phyloP scores from a whole-genome alignment of 2,888 invertebrate genomes.

The Baronia brevicornis region DNA sequence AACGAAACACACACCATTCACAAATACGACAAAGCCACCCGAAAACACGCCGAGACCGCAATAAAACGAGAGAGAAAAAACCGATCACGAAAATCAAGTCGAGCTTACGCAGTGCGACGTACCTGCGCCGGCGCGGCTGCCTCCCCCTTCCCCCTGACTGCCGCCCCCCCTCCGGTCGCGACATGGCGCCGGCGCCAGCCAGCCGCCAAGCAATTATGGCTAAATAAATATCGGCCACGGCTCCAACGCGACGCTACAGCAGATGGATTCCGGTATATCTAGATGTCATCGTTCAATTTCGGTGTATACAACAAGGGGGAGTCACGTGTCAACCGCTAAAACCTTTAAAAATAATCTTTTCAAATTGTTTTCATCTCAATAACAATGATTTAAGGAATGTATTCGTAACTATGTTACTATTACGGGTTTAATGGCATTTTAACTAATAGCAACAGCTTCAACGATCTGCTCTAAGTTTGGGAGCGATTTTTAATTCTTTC shows the following conservation, averaged over 20 bases:
- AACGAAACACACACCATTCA: constrained; percentile 70
- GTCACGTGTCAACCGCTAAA: no score
- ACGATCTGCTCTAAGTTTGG: constrained; percentile 25
- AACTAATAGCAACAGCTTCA: no score
- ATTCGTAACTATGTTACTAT: no score
- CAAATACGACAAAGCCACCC: constrained; percentile 65
- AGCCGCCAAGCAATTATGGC: constrained; percentile 74
- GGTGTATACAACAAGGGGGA: no score
- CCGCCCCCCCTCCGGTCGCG: constrained; percentile 44
- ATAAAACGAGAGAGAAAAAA: constrained; percentile 51
- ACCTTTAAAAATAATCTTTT: no score
- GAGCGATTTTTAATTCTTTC: constrained; percentile 31
- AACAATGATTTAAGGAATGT: no score
- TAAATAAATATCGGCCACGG: constrained; percentile 73
- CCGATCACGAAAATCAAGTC: constrained; percentile 67
- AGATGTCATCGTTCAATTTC: constrained; percentile 61
- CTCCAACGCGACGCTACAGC: constrained; percentile 59
- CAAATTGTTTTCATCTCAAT: no score
- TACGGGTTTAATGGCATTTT: no score
- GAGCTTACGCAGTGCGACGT: constrained; percentile 59
- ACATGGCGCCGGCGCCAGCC: constrained; percentile 71
- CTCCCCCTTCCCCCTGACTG: constrained; percentile 20
- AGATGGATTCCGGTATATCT: constrained; percentile 60
- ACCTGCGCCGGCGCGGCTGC: constrained; percentile 50
- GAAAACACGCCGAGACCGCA: constrained; percentile 64